Evolutionary conservation across 2,113 vertebrate species (phyloP).

Genomic region (Zonotrichia leucophrys): DNA sequence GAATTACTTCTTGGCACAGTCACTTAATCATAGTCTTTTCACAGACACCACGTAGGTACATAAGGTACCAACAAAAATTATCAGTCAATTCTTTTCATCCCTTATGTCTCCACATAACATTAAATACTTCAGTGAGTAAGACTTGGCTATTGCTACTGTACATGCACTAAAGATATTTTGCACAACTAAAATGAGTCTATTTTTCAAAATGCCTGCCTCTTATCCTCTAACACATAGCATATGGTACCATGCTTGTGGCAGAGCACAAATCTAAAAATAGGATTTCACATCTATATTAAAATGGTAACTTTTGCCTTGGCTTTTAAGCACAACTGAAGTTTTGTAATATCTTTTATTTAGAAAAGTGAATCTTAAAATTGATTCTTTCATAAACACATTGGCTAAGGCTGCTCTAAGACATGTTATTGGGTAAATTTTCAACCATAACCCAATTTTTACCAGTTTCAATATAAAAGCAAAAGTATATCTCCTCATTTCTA

Average conservation of each 20-base stretch:
- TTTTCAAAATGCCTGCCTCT: constrained; percentile 45
- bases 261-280: constrained; percentile 70
- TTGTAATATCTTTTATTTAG: constrained; percentile 19
- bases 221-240: constrained; percentile 61
- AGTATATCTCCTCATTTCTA: background rate
- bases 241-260: constrained; percentile 63
- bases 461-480: background rate
- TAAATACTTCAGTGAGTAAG: background rate
- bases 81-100: background rate
- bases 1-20: background rate
- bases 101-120: background rate
- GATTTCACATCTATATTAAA: constrained; percentile 51
- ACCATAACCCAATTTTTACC: background rate
- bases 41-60: background rate
- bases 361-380: constrained; percentile 13
- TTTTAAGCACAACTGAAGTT: background rate
- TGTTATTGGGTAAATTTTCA: background rate
- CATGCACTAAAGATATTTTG: background rate
- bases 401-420: background rate
- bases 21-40: background rate
- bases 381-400: background rate
- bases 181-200: constrained; percentile 43
- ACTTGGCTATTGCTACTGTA: background rate
- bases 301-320: background rate
- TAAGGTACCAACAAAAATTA: background rate